Evolutionary conservation across 2,113 vertebrate species (phyloP).

Genomic region (Oreocharis arfaki): DNA sequence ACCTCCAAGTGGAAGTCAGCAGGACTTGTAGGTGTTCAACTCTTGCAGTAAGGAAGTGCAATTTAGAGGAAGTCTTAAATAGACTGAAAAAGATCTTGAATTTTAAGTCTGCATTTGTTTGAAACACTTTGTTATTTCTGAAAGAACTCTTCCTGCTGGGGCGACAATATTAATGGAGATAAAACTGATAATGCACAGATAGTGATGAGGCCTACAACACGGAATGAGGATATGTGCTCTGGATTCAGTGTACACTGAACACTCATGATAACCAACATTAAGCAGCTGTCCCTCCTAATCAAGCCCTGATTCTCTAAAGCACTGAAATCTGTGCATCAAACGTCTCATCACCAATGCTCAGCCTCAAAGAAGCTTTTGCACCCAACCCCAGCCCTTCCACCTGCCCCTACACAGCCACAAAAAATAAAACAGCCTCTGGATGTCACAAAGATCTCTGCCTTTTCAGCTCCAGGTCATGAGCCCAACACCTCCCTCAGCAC

Average conservation of each 20-base stretch:
- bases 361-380: background rate
- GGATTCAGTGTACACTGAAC: background rate
- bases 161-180: background rate
- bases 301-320: background rate
- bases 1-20: background rate
- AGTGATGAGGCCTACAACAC: background rate
- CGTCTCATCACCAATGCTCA: background rate
- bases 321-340: background rate
- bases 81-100: background rate
- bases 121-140: background rate
- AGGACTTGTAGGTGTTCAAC: background rate
- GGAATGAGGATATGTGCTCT: background rate
- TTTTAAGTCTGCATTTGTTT: background rate
- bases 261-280: background rate
- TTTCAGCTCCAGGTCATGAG: background rate
- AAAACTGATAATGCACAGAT: background rate
- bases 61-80: background rate
- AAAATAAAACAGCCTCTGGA: background rate
- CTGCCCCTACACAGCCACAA: background rate
- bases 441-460: background rate
- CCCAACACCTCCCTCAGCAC: background rate
- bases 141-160: background rate
- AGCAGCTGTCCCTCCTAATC: background rate
- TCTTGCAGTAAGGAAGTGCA: background rate
- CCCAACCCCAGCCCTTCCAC: background rate